Conservation (phyloP, 1,140 invertebrate species). For the Atta cephalotes region DNA sequence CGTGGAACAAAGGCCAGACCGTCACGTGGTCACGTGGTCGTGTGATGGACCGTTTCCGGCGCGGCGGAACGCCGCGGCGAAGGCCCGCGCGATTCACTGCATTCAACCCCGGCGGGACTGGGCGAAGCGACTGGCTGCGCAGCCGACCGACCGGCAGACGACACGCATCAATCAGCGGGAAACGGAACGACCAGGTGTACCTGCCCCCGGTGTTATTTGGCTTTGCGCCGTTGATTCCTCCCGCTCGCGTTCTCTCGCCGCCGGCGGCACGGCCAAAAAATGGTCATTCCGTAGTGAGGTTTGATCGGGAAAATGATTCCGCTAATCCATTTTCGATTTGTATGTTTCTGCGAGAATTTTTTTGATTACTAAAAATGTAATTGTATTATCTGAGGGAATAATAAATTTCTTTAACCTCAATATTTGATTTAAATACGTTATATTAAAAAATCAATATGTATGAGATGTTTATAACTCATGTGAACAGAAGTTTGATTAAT, state of each 20-base stretch:
- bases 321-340: slow-evolving; percentile 24
- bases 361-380: not conserved
- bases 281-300: not conserved
- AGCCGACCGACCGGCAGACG: slow-evolving; percentile 75
- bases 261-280: slow-evolving; percentile 31
- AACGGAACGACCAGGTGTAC: slow-evolving; percentile 72
- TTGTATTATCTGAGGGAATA: not conserved
- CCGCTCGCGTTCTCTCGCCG: not conserved
- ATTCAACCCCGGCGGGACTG: slow-evolving; percentile 73
- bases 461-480: not conserved
- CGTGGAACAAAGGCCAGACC: slow-evolving; percentile 84
- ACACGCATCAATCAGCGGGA: slow-evolving; percentile 82
- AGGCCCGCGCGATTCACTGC: slow-evolving; percentile 76
- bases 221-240: slow-evolving; percentile 47
- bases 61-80: slow-evolving; percentile 78
- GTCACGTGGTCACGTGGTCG: slow-evolving; percentile 85
- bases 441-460: not conserved
- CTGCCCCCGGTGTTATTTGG: slow-evolving; percentile 61
- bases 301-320: slow-evolving; percentile 33
- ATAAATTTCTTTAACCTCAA: not conserved
- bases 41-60: slow-evolving; percentile 86
- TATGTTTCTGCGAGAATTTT: not conserved
- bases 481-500: not conserved
- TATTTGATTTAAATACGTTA: not conserved
- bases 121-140: slow-evolving; percentile 64